Conservation (phyloP, 2,113 vertebrate species). For the Vulpes lagopus region DNA sequence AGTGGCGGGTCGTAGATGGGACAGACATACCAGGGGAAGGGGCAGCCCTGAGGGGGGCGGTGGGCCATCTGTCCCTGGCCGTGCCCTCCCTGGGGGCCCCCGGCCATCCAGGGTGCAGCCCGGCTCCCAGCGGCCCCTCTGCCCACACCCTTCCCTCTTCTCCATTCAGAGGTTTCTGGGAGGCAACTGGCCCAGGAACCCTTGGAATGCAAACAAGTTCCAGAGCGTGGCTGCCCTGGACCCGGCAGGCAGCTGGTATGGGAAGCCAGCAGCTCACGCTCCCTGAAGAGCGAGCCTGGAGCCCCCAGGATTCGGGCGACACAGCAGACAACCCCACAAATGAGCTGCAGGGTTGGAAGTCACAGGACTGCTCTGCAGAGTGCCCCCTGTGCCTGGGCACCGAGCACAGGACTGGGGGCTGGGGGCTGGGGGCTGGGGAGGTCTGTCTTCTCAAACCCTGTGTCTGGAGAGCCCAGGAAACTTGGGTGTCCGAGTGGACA, state of each 20-base stretch:
- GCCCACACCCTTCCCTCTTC: fast-evolving
- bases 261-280: background rate
- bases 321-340: fast-evolving
- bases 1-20: background rate
- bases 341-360: background rate
- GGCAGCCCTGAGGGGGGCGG: fast-evolving
- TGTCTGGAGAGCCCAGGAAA: background rate
- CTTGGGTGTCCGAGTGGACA: background rate
- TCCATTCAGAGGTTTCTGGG: background rate
- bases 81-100: fast-evolving
- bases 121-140: fast-evolving
- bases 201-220: background rate
- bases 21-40: background rate
- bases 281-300: background rate
- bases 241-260: fast-evolving
- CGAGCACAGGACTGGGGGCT: background rate
- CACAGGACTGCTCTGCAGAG: background rate
- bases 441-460: fast-evolving
- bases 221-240: background rate
- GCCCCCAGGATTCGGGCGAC: background rate
- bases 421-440: background rate
- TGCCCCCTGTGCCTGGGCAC: fast-evolving
- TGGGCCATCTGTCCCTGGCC: background rate
- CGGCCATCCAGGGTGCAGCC: background rate
- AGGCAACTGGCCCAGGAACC: background rate